Conservation (phyloP, 2,797 vertebrate genomes). For the Leptatherina wallacei region DNA sequence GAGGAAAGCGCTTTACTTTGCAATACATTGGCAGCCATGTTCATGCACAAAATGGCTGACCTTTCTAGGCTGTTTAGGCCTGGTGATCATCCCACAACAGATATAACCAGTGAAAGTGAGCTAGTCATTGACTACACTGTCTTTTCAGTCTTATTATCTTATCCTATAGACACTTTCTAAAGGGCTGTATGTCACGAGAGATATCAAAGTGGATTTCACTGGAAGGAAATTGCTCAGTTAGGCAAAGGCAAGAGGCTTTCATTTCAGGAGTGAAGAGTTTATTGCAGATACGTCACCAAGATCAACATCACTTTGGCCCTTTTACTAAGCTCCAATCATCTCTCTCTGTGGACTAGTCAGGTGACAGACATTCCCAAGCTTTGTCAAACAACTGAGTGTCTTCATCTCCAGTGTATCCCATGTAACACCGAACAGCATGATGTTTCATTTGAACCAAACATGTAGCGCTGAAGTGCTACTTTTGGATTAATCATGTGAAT, state of each 20-base stretch:
- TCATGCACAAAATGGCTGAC: conserved; percentile 82
- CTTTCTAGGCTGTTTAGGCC: conserved; percentile 63
- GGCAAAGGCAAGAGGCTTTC: conserved; percentile 57
- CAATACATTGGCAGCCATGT: conserved; percentile 80
- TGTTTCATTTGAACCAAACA: conserved; percentile 22
- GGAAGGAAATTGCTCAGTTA: conserved; percentile 58
- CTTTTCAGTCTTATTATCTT: conserved; percentile 28
- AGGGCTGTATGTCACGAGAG: conserved; percentile 36
- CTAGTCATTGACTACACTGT: conserved; percentile 21
- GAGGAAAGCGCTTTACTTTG: conserved; percentile 68
- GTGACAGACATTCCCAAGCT: conserved; percentile 26
- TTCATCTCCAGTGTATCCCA: neutral
- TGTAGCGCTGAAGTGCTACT: neutral
- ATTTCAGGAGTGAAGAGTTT: conserved; percentile 45
- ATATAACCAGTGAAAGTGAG: conserved; percentile 37
- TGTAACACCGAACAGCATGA: conserved; percentile 22
- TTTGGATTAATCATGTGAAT: conserved; percentile 41
- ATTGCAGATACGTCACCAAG: conserved; percentile 51
- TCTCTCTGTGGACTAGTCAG: conserved; percentile 22
- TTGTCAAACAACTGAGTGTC: conserved; percentile 46
- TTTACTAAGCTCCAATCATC: conserved; percentile 21
- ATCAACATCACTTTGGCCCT: conserved; percentile 51
- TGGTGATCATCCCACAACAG: conserved; percentile 30
- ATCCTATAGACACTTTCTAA: conserved; percentile 42
- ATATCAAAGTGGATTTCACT: conserved; percentile 57